Evolutionary conservation across 2,113 vertebrate species (phyloP).

Genomic region (Pachyramphus minor): DNA sequence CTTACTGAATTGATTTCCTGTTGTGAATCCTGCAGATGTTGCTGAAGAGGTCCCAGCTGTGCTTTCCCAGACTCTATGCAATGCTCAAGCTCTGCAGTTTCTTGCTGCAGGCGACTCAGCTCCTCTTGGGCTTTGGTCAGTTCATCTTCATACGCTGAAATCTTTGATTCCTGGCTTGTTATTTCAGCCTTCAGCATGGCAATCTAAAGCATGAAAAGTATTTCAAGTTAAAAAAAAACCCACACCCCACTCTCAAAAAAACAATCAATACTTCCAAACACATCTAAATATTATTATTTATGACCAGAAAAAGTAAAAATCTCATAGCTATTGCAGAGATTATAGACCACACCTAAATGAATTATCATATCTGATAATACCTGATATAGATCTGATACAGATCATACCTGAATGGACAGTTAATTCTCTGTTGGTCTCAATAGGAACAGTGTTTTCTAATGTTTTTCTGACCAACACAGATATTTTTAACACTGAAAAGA

Average conservation of each 20-base stretch:
- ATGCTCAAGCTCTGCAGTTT: slow-evolving; percentile 87
- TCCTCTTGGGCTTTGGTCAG: slow-evolving; percentile 88
- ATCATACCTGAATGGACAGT: background rate
- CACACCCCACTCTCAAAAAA: background rate
- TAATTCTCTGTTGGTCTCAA: background rate
- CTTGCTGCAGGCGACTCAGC: slow-evolving; percentile 87
- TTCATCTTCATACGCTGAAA: slow-evolving; percentile 89
- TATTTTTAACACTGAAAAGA: background rate
- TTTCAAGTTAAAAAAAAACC: background rate
- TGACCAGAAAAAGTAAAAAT: background rate
- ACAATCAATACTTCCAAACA: background rate
- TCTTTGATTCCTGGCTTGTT: slow-evolving; percentile 88
- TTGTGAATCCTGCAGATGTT: slow-evolving; percentile 88
- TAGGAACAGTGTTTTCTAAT: background rate
- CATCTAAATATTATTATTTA: background rate
- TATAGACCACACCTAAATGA: background rate
- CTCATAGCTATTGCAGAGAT: background rate
- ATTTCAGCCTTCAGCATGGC: slow-evolving; percentile 87
- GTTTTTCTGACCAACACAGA: background rate
- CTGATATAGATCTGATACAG: background rate
- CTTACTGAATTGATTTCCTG: slow-evolving; percentile 89
- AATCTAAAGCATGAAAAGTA: slow-evolving; percentile 74
- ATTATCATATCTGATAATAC: background rate
- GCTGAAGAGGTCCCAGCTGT: slow-evolving; percentile 87
- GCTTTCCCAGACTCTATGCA: slow-evolving; percentile 86